Evolutionary conservation across 2,113 vertebrate genomes (phyloP).

Genomic region (Thryonomys swinderianus): DNA sequence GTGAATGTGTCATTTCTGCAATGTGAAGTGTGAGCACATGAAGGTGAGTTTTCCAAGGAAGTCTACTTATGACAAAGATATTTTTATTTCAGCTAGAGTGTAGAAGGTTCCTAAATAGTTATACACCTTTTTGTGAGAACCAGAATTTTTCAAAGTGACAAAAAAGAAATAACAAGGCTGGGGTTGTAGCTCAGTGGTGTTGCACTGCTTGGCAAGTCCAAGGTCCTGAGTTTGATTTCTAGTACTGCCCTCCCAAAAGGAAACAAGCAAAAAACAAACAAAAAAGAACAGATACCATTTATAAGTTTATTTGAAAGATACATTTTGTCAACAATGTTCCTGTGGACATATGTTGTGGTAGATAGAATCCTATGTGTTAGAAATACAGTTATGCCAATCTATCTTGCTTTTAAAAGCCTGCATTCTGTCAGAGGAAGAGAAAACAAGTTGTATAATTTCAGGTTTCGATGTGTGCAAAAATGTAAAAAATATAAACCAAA

Average conservation of each 20-base stretch:
- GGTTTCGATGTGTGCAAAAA: neutral
- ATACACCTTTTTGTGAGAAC: neutral
- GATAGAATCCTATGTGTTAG: neutral
- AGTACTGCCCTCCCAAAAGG: no score
- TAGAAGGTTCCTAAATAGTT: conserved; percentile 11
- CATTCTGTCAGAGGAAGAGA: neutral
- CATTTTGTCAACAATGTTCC: neutral
- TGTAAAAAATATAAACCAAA: neutral
- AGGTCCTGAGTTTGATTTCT: no score
- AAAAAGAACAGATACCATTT: neutral
- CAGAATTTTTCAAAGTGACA: conserved; percentile 32
- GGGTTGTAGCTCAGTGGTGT: no score
- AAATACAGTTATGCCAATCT: neutral
- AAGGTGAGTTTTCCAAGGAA: neutral
- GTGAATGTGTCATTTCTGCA: neutral
- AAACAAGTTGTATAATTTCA: neutral
- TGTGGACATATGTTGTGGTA: neutral
- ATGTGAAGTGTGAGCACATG: neutral
- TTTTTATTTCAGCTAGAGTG: neutral
- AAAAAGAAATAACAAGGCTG: neutral
- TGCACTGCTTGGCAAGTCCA: no score
- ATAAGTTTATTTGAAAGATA: conserved; percentile 10
- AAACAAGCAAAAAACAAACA: no score
- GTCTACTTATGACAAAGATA: neutral
- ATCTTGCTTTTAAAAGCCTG: neutral